Base-by-base conservation (phyloP, 1,140 invertebrate genomes). In the Ceratitis capitata region DNA sequence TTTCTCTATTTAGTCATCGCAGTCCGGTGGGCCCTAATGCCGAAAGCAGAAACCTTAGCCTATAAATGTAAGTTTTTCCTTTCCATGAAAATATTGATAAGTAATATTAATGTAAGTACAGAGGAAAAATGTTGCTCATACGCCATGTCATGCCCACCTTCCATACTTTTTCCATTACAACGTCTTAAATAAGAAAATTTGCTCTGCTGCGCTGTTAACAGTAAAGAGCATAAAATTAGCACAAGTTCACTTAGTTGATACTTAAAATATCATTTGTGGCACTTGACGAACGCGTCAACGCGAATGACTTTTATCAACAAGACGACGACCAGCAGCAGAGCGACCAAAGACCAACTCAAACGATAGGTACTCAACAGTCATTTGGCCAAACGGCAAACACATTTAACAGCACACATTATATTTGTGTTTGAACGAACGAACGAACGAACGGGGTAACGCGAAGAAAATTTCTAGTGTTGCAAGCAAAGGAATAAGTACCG, bases 171-270 rank as follows among this genome's bases (percentile, higher is more conserved):
- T n/a, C n/a, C n/a, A n/a, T n/a, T n/a, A n/a, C n/a, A n/a, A n/a
- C n/a, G n/a, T n/a, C n/a, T n/a, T n/a, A 61, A 61, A 61, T 32
- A 61, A 29, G 19, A 61, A 32, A 61, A 61, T 2, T 16, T 61
- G 26, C n/a, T 26, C 23, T 29, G 10, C 12, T 61, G 56, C 56
- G 26, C 56, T 26, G 12, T 26, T 29, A 26, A 61, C 56, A 23
- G n/a, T 12, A 61, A 61, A 26, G 23, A 12, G 5, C 23, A 61
- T 61, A 29, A 61, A 61, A 61, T 61, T 61, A 61, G 56, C 56
- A 61, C 56, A 61, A 61, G 56, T 61, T 61, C 29, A 61, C 56
- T 61, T 61, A 61, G 56, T 29, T 61, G 56, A 61, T 29, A 61
- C 56, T 61, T 61, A 61, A 61, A 61, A 61, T 61, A 61, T 29